Percentiles rank a stretch among this genome's conserved stretches.
phyloP scores from a whole-genome alignment of 2,888 invertebrate genomes.

The Andrena dorsata region DNA sequence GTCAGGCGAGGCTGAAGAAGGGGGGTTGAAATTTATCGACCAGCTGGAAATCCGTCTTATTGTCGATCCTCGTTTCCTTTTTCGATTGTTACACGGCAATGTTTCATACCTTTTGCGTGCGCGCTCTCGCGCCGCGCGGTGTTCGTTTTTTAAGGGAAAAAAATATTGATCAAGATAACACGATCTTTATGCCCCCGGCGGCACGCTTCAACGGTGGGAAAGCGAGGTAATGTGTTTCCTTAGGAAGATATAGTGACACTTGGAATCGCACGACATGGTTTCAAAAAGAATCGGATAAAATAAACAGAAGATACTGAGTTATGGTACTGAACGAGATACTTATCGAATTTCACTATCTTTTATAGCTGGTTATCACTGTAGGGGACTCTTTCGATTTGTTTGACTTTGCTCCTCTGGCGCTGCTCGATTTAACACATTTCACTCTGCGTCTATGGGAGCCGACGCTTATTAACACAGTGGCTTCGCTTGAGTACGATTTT shows the following conservation, averaged over 20 bases:
- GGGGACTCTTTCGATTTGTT: too few species aligned
- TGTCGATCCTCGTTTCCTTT: conserved; percentile 36
- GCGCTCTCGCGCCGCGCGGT: conserved; percentile 4
- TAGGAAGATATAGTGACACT: background rate
- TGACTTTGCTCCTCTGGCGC: background rate
- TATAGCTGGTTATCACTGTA: too few species aligned
- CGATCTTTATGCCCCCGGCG: background rate
- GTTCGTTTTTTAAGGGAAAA: conserved; percentile 4
- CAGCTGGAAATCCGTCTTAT: conserved; percentile 49
- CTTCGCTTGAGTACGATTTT: conserved; percentile 7
- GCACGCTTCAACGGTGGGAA: background rate
- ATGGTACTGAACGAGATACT: background rate
- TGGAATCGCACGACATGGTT: background rate
- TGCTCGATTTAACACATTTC: background rate
- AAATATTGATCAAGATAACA: background rate
- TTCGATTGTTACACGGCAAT: conserved; percentile 24
- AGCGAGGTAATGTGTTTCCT: background rate
- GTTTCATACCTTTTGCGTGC: conserved; percentile 29
- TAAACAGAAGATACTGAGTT: background rate
- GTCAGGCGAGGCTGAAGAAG: too few species aligned
- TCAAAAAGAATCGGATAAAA: background rate
- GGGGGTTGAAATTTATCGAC: conserved; percentile 46
- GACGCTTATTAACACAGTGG: background rate
- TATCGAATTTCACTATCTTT: background rate
- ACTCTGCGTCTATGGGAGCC: background rate